These are phyloP conservation scores for Champsocephalus esox DNA, from an alignment of 2,797 vertebrate genomes.

Conservation along the genomic window DNA sequence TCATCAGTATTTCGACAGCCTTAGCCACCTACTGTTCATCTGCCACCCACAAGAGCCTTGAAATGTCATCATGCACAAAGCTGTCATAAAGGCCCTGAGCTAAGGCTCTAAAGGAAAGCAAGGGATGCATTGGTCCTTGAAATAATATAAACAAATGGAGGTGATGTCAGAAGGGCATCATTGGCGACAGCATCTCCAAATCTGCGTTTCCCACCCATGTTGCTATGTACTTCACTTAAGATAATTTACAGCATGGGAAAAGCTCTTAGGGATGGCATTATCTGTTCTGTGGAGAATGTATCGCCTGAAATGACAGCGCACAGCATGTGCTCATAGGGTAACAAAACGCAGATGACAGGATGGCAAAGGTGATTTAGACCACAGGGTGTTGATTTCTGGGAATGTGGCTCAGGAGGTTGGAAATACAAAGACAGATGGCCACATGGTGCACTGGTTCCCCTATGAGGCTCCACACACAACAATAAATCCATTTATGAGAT, in stretches of 20 bases:
- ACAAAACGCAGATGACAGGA: constrained; percentile 40
- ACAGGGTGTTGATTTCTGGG: constrained; percentile 74
- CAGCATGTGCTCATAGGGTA: constrained; percentile 30
- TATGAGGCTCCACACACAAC: constrained; percentile 65
- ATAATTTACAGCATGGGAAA: constrained; percentile 38
- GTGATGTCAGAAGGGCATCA: constrained; percentile 20
- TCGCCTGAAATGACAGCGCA: constrained; percentile 48
- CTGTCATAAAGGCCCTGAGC: constrained; percentile 25
- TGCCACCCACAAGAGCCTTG: constrained; percentile 13
- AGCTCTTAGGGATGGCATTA: constrained; percentile 25
- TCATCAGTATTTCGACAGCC: constrained; percentile 13
- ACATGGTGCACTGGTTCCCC: constrained; percentile 57
- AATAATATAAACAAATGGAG: constrained; percentile 37
- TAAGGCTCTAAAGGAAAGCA: constrained; percentile 3
- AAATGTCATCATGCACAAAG: constrained; percentile 19
- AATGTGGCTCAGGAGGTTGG: constrained; percentile 66
- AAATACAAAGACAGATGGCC: constrained; percentile 75
- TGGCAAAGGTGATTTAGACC: constrained; percentile 65
- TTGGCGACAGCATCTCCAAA: constrained; percentile 20
- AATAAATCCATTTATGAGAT: constrained; percentile 76
- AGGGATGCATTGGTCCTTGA: constrained; percentile 18
- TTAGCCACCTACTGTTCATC: constrained; percentile 15
- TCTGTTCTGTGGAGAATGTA: constrained; percentile 42
- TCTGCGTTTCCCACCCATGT: constrained; percentile 11
- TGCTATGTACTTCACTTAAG: constrained; percentile 21